Evolutionary conservation across 2,888 invertebrate genomes (phyloP).

Genomic region (Ophion ventricosus): DNA sequence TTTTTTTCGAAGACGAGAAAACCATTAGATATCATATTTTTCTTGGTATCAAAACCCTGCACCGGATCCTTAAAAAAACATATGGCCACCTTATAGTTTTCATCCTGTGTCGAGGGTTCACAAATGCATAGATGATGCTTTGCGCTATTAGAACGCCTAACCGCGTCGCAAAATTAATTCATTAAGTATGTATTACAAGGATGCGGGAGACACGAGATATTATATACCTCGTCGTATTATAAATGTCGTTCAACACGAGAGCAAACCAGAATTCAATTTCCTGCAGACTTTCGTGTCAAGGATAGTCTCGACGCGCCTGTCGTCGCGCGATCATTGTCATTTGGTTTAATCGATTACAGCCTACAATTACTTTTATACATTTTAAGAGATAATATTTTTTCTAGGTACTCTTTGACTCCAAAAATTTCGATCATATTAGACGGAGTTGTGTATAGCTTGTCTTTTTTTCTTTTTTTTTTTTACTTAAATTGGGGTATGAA

Average conservation of each 20-base stretch:
- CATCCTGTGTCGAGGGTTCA: neutral
- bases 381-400: conserved; percentile 1
- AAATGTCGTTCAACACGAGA: conserved; percentile 52
- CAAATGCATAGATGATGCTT: neutral
- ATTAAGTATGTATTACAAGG: conserved; percentile 40
- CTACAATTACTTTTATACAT: conserved; percentile 1
- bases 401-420: neutral
- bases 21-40: no score
- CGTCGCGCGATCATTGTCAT: conserved; percentile 11
- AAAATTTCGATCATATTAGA: neutral
- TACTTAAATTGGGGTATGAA: neutral
- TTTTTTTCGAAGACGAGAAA: no score
- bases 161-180: conserved; percentile 29
- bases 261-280: conserved; percentile 62
- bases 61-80: no score
- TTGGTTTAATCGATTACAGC: conserved; percentile 37
- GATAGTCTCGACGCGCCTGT: conserved; percentile 36
- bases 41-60: no score
- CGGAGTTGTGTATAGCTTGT: no score
- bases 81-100: no score
- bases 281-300: conserved; percentile 57
- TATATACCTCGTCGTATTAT: conserved; percentile 32
- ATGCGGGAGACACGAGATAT: conserved; percentile 7
- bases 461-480: neutral
- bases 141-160: conserved; percentile 30